Base-by-base conservation (phyloP, 2,797 vertebrate species). In the Darevskia mixta region DNA sequence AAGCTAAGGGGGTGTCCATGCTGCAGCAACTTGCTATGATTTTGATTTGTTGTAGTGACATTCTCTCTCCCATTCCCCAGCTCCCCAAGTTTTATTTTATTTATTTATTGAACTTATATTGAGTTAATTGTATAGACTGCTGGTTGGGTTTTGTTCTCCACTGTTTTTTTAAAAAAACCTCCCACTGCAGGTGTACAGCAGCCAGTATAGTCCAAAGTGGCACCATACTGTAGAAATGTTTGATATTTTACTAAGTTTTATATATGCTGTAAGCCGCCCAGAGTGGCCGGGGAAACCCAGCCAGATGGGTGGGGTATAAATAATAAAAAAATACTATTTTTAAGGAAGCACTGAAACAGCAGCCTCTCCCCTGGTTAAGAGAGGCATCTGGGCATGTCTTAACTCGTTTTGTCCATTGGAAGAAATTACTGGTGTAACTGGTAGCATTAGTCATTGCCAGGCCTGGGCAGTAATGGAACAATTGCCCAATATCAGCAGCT, bases 401-500 rank as follows among this genome's bases (percentile, higher is more conserved):
- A 38, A 77, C 88, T 86, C 41, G 77, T 55, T 66, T 55, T 76
- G 88, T 86, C 88, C 88, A 82, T 61, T 81, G 69, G 58, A 38
- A 67, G 83, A 85, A 32, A 85, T 85, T 81, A 85, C 23, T 49
- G 45, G 25, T 35, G 8, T 66, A 80, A 75, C 73, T 88, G 69
- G 83, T 32, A 29, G 18, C n/a, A 43, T 49, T 45, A 23, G 38
- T 67, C 69, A 76, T n/a, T 80, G 58, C 6, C 41, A 79, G 77
- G 25, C 61, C 61, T 49, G 27, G 38, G 27, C 75, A 80, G 72
- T 81, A 69, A 76, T n/a, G 35, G 13, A n/a, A 32, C 5, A 23
- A 76, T 86, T 82, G 45, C 32, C 35, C 77, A 85, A n/a, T 76
- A 67, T 66, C 58, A 10, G 32, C 71, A 73, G 66, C 82, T 73